A percentile compares a stretch with the other conserved stretches of the same genome.
Evolutionary conservation across 2,113 vertebrate genomes (phyloP).

Genomic region (Peucedramus taeniatus): DNA sequence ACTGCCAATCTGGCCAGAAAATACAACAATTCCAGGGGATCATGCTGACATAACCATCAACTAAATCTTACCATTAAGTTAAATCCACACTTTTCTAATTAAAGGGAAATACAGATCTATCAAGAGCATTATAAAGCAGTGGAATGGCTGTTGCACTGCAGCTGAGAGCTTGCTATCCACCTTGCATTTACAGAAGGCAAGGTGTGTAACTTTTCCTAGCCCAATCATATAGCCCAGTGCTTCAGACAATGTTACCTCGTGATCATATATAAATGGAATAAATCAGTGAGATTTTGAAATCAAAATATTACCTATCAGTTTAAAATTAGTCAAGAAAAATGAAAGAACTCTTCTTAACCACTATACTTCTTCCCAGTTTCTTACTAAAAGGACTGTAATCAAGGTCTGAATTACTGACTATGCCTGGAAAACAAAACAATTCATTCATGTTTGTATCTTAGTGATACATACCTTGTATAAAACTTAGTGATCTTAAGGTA

Average conservation of each 20-base stretch:
- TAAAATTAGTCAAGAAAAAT: not conserved
- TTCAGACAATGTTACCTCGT: fast-evolving
- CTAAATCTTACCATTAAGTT: not conserved
- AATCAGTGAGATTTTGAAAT: not conserved
- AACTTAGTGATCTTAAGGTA: not conserved
- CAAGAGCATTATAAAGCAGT: not conserved
- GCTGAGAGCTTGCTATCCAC: not conserved
- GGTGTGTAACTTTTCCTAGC: not conserved
- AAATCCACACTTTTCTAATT: not conserved
- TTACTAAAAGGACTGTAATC: not conserved
- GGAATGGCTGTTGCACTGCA: not conserved
- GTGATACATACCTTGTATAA: not conserved
- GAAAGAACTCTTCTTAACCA: not conserved
- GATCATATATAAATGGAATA: not conserved
- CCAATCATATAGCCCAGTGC: not conserved
- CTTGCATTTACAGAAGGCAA: not conserved
- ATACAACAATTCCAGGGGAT: fast-evolving
- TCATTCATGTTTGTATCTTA: not conserved
- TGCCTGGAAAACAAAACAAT: not conserved
- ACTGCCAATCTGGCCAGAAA: not conserved
- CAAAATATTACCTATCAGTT: not conserved
- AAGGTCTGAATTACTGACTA: not conserved
- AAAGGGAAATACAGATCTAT: not conserved
- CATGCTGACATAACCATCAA: not conserved
- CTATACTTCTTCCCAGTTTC: not conserved